Base-by-base conservation (phyloP, 2,888 invertebrate species). In the Priocnemis perturbator region DNA sequence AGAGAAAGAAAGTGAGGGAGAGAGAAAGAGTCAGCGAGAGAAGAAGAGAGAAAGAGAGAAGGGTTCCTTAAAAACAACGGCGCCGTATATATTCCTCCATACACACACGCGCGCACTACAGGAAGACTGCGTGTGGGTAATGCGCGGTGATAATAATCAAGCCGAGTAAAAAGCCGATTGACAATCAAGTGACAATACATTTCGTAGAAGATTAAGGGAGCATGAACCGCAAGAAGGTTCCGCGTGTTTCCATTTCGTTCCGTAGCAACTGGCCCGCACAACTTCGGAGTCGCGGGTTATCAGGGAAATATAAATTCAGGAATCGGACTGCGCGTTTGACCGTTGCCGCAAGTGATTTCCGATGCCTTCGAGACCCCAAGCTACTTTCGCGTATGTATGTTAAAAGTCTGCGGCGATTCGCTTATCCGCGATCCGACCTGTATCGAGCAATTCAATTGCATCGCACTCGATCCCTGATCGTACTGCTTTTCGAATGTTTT, bases 151-250 rank as follows among this genome's bases (percentile, higher is more conserved):
- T 71, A 66, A 63, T 50, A 67, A 57, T 57, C 44, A 65, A 64
- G 71, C 59, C 60, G 67, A 74, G 75, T 80, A 82, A 85, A 84
- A 85, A 84, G 81, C 75, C 79, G 85, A 84, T 85, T 85, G 86
- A 86, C 86, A 85, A 85, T 85, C 83, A 83, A 85, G 85, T 86
- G 85, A 86, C 85, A 86, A 86, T 86, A 85, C 85, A 85, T 86
- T 85, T 86, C 83, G 84, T 81, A 75, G 74, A 78, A 63, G 73
- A 86, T 57, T 81, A 83, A 84, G 84, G 70, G 68, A 79, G 50
- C 79, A 86, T 66, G 69, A 79, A 4, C 11, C 14, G 47, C 0
- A 60, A 66, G 82, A 85, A 82, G 73, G 77, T 72, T 45, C 63
- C 17, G 9, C 56, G n/a, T 37, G 5, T 57, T 21, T 20, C 15